Base-by-base conservation (phyloP, 2,888 invertebrate species). In the Erannis defoliaria region DNA sequence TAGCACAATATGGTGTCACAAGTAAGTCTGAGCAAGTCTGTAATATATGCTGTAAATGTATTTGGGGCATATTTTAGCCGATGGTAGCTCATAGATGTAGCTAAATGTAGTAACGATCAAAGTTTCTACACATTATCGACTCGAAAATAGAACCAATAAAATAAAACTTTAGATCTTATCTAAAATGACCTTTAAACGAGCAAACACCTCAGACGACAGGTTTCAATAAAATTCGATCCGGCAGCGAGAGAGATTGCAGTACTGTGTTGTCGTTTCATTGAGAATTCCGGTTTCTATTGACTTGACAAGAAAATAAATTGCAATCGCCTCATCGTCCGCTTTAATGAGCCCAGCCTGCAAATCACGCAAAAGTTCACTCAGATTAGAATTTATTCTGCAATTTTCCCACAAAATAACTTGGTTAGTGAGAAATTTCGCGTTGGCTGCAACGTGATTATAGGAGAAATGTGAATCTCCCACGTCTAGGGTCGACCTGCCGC, bases 391-490 rank as follows among this genome's bases (percentile, higher is more conserved):
- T 64, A 68, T 63, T 58, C 53, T 40, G 42, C 62, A 51, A 46
- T 62, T 62, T 56, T 48, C 56, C 12, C 42, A 54, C 21, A 55
- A 46, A 55, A 45, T 33, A 16, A 8, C 31, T 33, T 43, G 61
- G 33, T 12, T 46, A 37, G 55, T 33, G 63, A 48, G 64, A 64
- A 64, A 59, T 55, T 63, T 64, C 55, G 55, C 61, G 58, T 58
- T 60, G 56, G 63, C 49, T 61, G 50, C 54, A 62, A 67, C 66
- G 54, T 66, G 64, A 67, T 67, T 65, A 65, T 62, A 29, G 59
- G 75, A 76, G 84, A 86, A 88, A 86, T 82, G 85, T 83, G 84
- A 84, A 83, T 81, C 82, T 86, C 84, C 82, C 85, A 86, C 85
- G 84, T 82, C 71, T 49, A 68, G 70, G 70, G 75, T 73, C 75